These are phyloP conservation scores for Eupeodes latifasciatus DNA, from an alignment of 2,888 invertebrate genomes.

Conservation along the genomic window DNA sequence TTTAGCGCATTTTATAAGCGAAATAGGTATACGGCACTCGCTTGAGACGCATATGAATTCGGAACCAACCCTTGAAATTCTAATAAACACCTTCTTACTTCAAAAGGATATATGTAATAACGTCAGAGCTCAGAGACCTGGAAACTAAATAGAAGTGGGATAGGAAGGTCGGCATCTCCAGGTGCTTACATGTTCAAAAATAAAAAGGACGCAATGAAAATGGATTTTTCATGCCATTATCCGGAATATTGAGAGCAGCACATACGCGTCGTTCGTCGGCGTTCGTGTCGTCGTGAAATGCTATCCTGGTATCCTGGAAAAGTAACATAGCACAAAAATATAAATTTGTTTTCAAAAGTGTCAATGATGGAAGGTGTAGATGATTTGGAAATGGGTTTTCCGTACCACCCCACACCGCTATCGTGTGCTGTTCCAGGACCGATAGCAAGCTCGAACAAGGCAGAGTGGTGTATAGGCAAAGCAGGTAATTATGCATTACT, in stretches of 20 bases:
- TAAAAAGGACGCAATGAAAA: slow-evolving; percentile 76
- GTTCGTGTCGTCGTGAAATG: slow-evolving; percentile 15
- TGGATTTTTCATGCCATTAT: slow-evolving; percentile 70
- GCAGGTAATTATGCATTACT: slow-evolving; percentile 61
- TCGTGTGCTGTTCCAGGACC: slow-evolving; percentile 9
- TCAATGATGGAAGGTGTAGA: not conserved
- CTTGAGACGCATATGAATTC: slow-evolving; percentile 66
- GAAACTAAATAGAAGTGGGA: not conserved
- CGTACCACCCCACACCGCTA: not conserved
- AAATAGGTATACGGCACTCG: slow-evolving; percentile 13
- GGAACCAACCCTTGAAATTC: slow-evolving; percentile 27
- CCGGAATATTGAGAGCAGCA: not conserved
- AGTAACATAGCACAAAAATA: not conserved
- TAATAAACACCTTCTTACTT: slow-evolving; percentile 67
- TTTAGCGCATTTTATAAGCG: slow-evolving; percentile 44
- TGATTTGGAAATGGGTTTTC: slow-evolving; percentile 4
- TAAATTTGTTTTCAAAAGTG: slow-evolving; percentile 30
- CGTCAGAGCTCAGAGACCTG: slow-evolving; percentile 31
- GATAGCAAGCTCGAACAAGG: slow-evolving; percentile 30
- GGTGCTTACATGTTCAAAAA: slow-evolving; percentile 80
- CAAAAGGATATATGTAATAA: slow-evolving; percentile 50
- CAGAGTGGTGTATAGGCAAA: not conserved
- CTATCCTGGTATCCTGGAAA: not conserved
- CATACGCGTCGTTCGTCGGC: not conserved
- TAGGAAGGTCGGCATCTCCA: slow-evolving; percentile 59